Conservation (phyloP, 1,140 invertebrate species). For the Trichogramma pretiosum region DNA sequence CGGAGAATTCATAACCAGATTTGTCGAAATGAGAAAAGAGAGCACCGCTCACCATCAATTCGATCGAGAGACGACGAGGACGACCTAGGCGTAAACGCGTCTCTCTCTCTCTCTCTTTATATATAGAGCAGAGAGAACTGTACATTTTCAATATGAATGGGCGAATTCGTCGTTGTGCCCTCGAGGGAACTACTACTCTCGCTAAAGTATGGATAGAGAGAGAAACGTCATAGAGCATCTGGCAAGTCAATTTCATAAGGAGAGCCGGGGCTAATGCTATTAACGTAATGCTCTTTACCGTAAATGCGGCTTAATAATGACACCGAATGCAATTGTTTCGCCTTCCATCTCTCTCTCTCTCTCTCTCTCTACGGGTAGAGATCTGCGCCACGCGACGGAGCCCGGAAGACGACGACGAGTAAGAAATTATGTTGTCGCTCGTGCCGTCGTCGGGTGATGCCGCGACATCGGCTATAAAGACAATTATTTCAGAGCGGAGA, state of each 20-base stretch:
- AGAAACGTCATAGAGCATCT: slow-evolving; percentile 7
- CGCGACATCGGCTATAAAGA: too few species aligned
- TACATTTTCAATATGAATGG: too few species aligned
- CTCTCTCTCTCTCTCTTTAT: slow-evolving; percentile 1
- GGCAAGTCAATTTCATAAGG: slow-evolving; percentile 19
- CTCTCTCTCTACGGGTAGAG: background rate
- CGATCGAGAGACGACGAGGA: background rate
- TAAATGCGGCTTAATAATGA: slow-evolving; percentile 19
- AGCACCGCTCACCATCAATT: slow-evolving; percentile 16
- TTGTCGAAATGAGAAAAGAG: too few species aligned
- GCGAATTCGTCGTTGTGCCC: too few species aligned
- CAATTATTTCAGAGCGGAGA: too few species aligned
- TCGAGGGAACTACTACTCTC: slow-evolving; percentile 3
- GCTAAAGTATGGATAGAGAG: too few species aligned
- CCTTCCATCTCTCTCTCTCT: background rate
- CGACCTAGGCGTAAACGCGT: background rate
- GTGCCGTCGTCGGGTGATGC: too few species aligned
- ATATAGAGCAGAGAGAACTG: background rate
- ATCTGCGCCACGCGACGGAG: too few species aligned
- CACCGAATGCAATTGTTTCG: slow-evolving; percentile 15
- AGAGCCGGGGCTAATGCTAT: slow-evolving; percentile 12
- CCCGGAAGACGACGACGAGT: too few species aligned
- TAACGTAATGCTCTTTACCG: slow-evolving; percentile 19
- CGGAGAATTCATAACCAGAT: too few species aligned
- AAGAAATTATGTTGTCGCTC: too few species aligned